Percentiles rank a stretch among this genome's conserved stretches.
These are phyloP conservation scores for Phrynocephalus vlangalii DNA, from an alignment of 2,797 vertebrate species.

Conservation along the genomic window DNA sequence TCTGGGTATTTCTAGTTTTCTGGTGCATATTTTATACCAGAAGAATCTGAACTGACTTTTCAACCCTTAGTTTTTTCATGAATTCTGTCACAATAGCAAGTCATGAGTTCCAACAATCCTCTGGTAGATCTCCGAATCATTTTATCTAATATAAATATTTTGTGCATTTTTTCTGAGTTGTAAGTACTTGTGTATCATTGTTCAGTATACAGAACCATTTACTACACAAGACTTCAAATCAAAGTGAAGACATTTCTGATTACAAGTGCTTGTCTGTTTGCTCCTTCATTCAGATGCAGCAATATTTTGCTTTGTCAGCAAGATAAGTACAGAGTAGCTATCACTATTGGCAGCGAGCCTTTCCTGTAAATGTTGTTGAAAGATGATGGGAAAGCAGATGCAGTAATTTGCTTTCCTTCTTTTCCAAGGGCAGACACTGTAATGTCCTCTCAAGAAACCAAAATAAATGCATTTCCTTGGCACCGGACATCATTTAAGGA, in stretches of 20 bases:
- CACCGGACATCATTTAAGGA: background rate
- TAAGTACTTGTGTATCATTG: background rate
- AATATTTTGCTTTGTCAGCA: constrained; percentile 21
- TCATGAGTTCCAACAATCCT: background rate
- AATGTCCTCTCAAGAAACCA: background rate
- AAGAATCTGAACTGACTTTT: background rate
- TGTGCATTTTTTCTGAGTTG: background rate
- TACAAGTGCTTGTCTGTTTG: background rate
- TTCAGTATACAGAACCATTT: background rate
- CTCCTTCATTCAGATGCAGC: background rate
- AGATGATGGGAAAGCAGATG: background rate
- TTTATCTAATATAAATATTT: background rate
- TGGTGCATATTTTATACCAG: background rate
- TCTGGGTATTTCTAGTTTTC: too few species aligned
- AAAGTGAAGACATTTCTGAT: constrained; percentile 2
- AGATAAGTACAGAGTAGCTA: background rate
- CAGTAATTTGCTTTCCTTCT: constrained; percentile 31
- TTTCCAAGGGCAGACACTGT: background rate
- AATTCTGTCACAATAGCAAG: background rate
- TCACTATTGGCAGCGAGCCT: background rate
- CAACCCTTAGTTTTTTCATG: background rate
- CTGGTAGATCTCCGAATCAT: background rate
- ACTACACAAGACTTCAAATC: background rate
- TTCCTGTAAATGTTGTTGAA: background rate
- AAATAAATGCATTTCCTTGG: background rate